Evolutionary conservation across 2,888 invertebrate species (phyloP), one percentile per base, ranked within the genome.

Genomic region (Phortica magna): DNA sequence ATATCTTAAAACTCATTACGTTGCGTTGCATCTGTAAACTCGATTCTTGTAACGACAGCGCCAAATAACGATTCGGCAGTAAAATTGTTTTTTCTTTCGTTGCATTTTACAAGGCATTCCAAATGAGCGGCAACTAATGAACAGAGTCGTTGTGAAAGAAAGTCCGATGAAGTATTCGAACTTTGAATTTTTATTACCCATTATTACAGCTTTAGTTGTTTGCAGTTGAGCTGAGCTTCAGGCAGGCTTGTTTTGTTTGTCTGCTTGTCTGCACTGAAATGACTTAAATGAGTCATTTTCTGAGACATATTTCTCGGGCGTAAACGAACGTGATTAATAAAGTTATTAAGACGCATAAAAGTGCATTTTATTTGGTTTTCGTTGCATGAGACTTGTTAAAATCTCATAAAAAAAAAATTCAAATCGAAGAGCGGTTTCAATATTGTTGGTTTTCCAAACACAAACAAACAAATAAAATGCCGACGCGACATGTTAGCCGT

Each of bases 331-430:
- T 55, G 70, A 71, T 74, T 88, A 85, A 85, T 85, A 85, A 88
- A 88, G 85, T 85, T 85, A 85, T 85, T 85, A 85, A 84, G 84
- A 80, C 67, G 75, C 80, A 85, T 87, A 84, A 83, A 87, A 77
- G 78, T 83, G 80, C 82, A 79, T 80, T 80, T 83, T 83, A 73
- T 67, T n/a, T n/a, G 48, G 55, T 74, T 64, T 74, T 77, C 79
- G 83, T 78, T 59, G 68, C 71, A 74, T 71, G 57, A 61, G 76
- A 31, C 88, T 85, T 88, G 88, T 85, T 85, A 85, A 88, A 85
- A 81, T 77, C 74, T 78, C 80, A 88, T 86, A 87, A 87, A 85
- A 88, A 80, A 82, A 19, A 71, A n/a, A 41, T 19, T 43, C 70
- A 22, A 61, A 22, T 19, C 31, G 19, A 22, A 10, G 5, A 59